Conservation (phyloP, 1,140 invertebrate species). For the Pseudomyrmex cubaensis region DNA sequence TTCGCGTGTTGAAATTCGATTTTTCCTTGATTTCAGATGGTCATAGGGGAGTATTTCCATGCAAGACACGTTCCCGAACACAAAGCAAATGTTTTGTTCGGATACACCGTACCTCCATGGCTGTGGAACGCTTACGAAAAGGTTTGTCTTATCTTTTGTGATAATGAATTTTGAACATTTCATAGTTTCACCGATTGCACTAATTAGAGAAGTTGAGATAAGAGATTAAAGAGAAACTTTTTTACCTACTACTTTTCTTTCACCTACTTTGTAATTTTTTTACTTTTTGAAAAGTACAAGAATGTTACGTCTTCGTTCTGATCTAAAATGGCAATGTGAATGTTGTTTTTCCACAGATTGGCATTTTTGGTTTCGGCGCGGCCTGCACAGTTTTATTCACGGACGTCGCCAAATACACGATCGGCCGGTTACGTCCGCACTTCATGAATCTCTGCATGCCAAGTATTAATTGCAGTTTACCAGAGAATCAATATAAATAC, state of each 20-base stretch:
- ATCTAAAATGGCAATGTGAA: too few species aligned
- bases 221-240: too few species aligned
- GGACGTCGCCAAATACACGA: constrained; percentile 96
- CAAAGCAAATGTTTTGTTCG: constrained; percentile 84
- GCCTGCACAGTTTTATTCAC: constrained; percentile 93
- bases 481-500: constrained; percentile 87
- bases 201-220: too few species aligned
- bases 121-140: constrained; percentile 89
- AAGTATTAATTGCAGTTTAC: constrained; percentile 86
- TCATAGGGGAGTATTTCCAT: constrained; percentile 87
- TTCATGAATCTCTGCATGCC: constrained; percentile 93
- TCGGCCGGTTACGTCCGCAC: constrained; percentile 96
- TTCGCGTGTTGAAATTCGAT: background rate
- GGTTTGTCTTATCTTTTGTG: constrained; percentile 62
- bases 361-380: constrained; percentile 94
- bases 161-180: background rate
- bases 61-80: constrained; percentile 83
- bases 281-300: background rate
- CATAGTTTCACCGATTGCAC: too few species aligned
- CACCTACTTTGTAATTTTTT: background rate
- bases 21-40: constrained; percentile 85
- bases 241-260: too few species aligned
- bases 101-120: constrained; percentile 89
- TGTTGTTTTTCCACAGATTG: constrained; percentile 83
- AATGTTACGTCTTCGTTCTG: background rate